A percentile compares a stretch with the other conserved stretches of the same genome.
These are phyloP conservation scores for Diachrysia chrysitis DNA, from an alignment of 2,888 invertebrate genomes.

Conservation along the genomic window DNA sequence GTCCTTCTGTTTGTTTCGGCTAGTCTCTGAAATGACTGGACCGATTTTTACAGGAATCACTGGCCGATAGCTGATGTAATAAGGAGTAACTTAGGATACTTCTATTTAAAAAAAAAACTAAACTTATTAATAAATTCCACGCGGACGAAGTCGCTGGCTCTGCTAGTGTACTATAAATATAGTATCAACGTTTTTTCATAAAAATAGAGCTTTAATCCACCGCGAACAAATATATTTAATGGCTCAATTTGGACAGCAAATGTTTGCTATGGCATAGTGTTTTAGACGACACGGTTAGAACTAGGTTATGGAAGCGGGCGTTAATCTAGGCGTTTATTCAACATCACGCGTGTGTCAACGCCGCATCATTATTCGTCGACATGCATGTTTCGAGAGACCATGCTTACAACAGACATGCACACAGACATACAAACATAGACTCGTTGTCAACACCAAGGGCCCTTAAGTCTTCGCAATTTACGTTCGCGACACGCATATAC, in stretches of 20 bases:
- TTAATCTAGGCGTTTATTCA: conserved; percentile 77
- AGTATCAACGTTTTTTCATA: too few species aligned
- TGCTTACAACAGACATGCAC: conserved; percentile 49
- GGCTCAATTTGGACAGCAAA: conserved; percentile 23
- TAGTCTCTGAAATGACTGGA: too few species aligned
- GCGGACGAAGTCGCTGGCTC: too few species aligned
- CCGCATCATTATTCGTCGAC: conserved; percentile 83
- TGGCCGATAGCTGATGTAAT: too few species aligned
- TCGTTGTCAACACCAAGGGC: conserved; percentile 47
- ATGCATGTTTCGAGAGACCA: conserved; percentile 74
- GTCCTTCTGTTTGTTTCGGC: too few species aligned
- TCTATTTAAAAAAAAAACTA: too few species aligned
- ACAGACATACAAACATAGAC: not conserved
- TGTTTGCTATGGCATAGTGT: conserved; percentile 12
- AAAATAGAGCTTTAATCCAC: too few species aligned
- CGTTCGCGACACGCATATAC: conserved; percentile 43
- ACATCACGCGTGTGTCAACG: conserved; percentile 74
- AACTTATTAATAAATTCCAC: too few species aligned
- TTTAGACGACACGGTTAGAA: conserved; percentile 41
- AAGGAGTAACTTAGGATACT: too few species aligned
- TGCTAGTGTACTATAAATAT: too few species aligned
- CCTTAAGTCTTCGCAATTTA: conserved; percentile 55
- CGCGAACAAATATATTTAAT: conserved; percentile 21
- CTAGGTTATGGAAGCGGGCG: conserved; percentile 49
- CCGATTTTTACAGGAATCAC: too few species aligned